Evolutionary conservation across 2,888 invertebrate genomes (phyloP), one percentile per base, ranked within the genome.

Genomic region (Catocala nupta): DNA sequence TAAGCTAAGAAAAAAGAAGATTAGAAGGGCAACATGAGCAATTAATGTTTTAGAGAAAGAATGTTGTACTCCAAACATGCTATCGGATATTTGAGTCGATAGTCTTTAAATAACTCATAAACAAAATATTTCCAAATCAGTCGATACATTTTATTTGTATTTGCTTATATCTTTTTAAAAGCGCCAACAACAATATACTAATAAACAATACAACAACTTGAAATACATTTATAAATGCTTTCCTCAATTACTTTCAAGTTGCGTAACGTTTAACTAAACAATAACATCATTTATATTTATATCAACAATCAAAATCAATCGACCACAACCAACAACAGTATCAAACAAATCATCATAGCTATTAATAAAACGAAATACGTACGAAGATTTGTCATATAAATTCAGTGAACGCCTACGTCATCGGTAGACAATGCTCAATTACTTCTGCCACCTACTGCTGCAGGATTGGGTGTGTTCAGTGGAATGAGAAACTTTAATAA

Each of bases 381-480:
- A 78, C 70, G 75, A 62, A 80, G 76, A 81, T 81, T 77, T 82
- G 83, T 87, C 78, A 83, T 84, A 83, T 79, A 70, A 70, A 75
- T 77, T 73, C 56, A 73, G 75, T 65, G 62, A 63, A 78, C 90
- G 78, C 91, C 90, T 80, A 91, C 90, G 75, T 76, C 61, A 75
- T 75, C 56, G 59, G 68, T 80, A 89, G 85, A 93, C 92, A 93
- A 92, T 92, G 85, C 88, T 85, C 90, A 85, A 92, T 92, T 90
- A 88, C 82, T 73, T 73, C 69, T 81, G 84, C 88, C 89, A 87
- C 90, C 89, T 89, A 91, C 90, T 86, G 86, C 73, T 84, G 70
- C 74, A 75, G 67, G 64, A 66, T 64, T 71, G 66, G 57, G 70
- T 47, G 63, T 73, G 75, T 72, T 67, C 66, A 72, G 63, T 73